Evolutionary conservation across 2,113 vertebrate species (phyloP), one percentile per base, ranked within the genome.

Genomic region (Tragelaphus scriptus): DNA sequence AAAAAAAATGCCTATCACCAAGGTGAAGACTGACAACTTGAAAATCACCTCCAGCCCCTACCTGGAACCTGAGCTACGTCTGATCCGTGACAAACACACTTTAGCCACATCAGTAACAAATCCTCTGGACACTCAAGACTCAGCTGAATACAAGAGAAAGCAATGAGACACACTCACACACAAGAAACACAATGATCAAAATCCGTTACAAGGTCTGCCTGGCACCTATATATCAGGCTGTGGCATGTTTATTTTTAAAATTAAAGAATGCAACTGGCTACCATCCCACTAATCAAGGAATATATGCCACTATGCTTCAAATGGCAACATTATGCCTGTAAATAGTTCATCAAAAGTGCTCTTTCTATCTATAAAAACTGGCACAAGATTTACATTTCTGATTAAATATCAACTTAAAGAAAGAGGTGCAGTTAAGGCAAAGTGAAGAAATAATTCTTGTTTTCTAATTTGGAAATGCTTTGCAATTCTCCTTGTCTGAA

Each of bases 401-500:
- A 98, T 98, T 98, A 98, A 97, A 98, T 94, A 98, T 87, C 90
- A 94, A 63, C 58, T 77, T 91, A 88, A 96, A 98, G 96, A 93
- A 98, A 96, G 98, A 98, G 40, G 93, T 93, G 94, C 97, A 90
- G 97, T 97, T 97, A 96, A 96, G 98, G 97, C 96, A 82, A 96
- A 97, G 98, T 49, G 84, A 97, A 95, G 97, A 98, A 98, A 98
- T 94, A 94, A 97, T 96, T 98, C 98, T 96, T 63, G 95, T 61
- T 86, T 98, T 97, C 96, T 97, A 98, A 97, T 98, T 97, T 96
- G 98, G 91, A 98, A 98, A 98, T 91, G 91, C 97, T 97, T 81
- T 96, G 97, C 97, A 94, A 98, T 98, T 98, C 98, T 98, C 97
- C 97, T 93, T 96, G 96, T 95, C 97, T 98, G 98, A 98, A 75